Conservation (phyloP, 2,888 invertebrate genomes). For the Halictus ligatus region DNA sequence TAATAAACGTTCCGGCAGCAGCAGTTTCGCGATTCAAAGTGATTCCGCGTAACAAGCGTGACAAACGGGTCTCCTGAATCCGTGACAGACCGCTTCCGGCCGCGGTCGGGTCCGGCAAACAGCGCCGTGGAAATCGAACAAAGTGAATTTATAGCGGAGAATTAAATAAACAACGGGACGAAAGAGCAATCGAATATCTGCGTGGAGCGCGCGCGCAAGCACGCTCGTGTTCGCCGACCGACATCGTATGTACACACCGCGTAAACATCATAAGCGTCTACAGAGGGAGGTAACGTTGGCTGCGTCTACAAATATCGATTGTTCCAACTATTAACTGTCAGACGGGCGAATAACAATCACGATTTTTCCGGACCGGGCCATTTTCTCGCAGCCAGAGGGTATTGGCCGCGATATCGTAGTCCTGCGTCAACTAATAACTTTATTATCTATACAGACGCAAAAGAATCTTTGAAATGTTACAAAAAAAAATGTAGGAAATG, state of each 20-base stretch:
- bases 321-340: conserved; percentile 41
- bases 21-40: background rate
- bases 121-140: background rate
- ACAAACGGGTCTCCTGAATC: conserved; percentile 2
- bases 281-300: conserved; percentile 35
- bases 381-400: background rate
- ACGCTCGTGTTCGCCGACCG: conserved; percentile 20
- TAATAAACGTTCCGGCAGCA: background rate
- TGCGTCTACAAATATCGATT: conserved; percentile 57
- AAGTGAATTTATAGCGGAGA: conserved; percentile 17
- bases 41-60: background rate
- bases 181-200: conserved; percentile 50
- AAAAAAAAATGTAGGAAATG: no score
- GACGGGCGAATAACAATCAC: conserved; percentile 53
- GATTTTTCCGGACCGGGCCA: background rate
- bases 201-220: background rate
- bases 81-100: background rate
- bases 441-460: background rate
- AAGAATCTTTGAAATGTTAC: background rate
- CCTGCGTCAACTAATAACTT: background rate
- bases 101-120: background rate
- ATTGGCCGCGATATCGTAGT: background rate
- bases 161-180: conserved; percentile 42
- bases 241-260: conserved; percentile 40
- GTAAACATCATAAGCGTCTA: conserved; percentile 55